Conservation (phyloP, 2,797 vertebrate species). For the Luscinia luscinia region DNA sequence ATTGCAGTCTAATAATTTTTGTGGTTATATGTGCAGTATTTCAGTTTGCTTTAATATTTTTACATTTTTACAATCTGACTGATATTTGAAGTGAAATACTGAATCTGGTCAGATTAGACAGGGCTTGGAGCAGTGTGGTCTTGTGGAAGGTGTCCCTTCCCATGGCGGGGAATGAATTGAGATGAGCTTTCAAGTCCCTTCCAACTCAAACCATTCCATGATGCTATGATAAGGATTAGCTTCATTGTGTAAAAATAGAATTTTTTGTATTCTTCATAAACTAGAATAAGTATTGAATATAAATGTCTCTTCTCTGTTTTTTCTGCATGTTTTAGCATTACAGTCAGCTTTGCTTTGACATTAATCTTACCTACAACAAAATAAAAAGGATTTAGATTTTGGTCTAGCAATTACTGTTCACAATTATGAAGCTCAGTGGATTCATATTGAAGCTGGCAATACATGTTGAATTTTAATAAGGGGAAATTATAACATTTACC, state of each 20-base stretch:
- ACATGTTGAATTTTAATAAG: not conserved
- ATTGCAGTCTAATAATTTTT: not conserved
- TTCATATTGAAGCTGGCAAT: not conserved
- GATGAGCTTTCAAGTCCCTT: not conserved
- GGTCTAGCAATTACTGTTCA: not conserved
- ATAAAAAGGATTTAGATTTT: not conserved
- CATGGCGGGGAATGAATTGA: accelerated
- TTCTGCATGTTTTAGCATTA: not conserved
- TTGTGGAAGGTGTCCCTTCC: not conserved
- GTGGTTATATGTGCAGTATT: not conserved
- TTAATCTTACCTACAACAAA: not conserved
- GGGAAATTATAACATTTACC: not conserved
- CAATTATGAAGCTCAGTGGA: not conserved
- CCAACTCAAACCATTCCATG: not conserved
- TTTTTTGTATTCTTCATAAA: not conserved
- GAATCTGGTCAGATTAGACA: not conserved
- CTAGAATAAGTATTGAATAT: not conserved
- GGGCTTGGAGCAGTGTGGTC: not conserved
- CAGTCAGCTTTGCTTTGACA: not conserved
- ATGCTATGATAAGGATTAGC: not conserved
- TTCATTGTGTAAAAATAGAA: not conserved
- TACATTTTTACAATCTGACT: not conserved
- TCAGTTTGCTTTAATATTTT: not conserved
- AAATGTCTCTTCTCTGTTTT: not conserved
- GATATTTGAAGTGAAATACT: not conserved